Evolutionary conservation across 92 coral and sea anemone species (phyloP).

Genomic region (Micromussa lordhowensis): DNA sequence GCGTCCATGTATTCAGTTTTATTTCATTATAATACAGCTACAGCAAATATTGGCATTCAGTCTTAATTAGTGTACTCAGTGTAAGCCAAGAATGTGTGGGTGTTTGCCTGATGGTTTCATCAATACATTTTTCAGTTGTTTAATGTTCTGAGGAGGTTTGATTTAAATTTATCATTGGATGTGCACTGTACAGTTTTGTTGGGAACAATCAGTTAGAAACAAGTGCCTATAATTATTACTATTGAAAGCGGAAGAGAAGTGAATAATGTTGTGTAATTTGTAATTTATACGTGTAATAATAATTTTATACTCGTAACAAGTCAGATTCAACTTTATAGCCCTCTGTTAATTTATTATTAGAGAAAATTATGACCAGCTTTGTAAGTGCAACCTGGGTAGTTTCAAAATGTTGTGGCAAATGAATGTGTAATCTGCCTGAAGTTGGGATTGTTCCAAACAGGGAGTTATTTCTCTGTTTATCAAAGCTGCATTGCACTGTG

Average conservation of each 20-base stretch:
- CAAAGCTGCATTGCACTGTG: not conserved
- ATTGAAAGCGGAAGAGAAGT: not conserved
- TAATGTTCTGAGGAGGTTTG: not conserved
- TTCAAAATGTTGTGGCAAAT: not conserved
- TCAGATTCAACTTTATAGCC: not conserved
- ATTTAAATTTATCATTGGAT: not conserved
- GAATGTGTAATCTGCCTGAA: too few species aligned
- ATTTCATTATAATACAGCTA: not conserved
- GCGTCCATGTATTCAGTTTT: not conserved
- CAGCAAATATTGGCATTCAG: not conserved
- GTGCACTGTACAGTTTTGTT: not conserved
- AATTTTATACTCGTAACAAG: not conserved
- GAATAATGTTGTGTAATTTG: not conserved
- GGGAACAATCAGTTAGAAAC: not conserved
- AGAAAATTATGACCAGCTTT: not conserved
- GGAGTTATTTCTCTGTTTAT: not conserved
- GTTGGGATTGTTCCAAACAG: not conserved
- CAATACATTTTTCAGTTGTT: not conserved
- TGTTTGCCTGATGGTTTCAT: not conserved
- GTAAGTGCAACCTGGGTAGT: not conserved
- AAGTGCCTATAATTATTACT: not conserved
- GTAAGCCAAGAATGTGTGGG: conserved; percentile 5
- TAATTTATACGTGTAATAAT: too few species aligned
- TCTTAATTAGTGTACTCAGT: not conserved
- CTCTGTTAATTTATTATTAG: not conserved